These are phyloP conservation scores for Mya arenaria DNA, from an alignment of 1,140 invertebrate species.

Conservation along the genomic window DNA sequence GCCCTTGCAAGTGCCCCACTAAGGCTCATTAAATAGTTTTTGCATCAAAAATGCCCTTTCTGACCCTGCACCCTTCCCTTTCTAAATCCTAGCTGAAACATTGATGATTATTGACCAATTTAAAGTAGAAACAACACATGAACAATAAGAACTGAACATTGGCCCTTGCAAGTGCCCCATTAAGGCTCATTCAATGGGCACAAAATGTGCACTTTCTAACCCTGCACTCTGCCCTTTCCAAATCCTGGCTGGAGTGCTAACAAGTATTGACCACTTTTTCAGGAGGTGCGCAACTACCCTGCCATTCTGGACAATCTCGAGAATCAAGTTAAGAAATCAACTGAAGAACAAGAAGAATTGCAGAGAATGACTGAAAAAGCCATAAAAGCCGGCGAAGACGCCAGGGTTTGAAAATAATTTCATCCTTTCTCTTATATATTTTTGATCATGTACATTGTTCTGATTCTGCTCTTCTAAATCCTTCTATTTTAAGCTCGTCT, in stretches of 20 bases:
- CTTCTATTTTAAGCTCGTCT: not conserved
- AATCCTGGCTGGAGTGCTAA: not conserved
- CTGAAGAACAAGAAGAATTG: constrained; percentile 45
- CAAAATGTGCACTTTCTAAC: not conserved
- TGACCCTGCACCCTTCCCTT: too few species aligned
- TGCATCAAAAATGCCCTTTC: too few species aligned
- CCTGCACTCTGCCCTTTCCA: not conserved
- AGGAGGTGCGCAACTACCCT: constrained; percentile 65
- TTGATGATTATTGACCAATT: too few species aligned
- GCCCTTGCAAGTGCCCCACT: too few species aligned
- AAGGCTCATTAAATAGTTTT: too few species aligned
- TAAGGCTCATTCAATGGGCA: too few species aligned
- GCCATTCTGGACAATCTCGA: constrained; percentile 57
- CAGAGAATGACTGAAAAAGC: constrained; percentile 65
- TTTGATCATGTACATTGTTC: not conserved
- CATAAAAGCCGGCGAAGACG: constrained; percentile 54
- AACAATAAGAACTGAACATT: too few species aligned
- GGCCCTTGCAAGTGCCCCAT: too few species aligned
- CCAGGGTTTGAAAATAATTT: constrained; percentile 39
- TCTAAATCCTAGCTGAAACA: too few species aligned
- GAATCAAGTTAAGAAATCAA: constrained; percentile 44
- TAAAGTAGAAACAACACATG: too few species aligned
- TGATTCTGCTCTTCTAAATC: not conserved
- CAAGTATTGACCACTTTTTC: too few species aligned
- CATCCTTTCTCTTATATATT: not conserved